Percentiles rank a stretch among this genome's conserved stretches.
These are phyloP conservation scores for Amiota mariae DNA, from an alignment of 2,888 invertebrate genomes.

Conservation along the genomic window DNA sequence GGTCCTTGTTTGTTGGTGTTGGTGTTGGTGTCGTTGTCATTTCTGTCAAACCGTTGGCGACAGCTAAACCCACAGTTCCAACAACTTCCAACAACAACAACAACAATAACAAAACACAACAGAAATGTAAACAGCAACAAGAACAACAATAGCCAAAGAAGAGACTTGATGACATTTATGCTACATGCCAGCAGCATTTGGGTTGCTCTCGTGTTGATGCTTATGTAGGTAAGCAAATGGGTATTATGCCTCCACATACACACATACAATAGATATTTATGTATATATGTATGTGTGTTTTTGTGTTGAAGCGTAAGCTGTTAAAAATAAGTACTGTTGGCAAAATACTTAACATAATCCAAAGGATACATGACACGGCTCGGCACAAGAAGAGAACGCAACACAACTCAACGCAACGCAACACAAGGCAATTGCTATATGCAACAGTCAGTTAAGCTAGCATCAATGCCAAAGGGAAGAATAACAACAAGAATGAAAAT, in stretches of 20 bases:
- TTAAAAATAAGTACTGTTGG: conserved; percentile 51
- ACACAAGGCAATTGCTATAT: conserved; percentile 24
- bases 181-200: conserved; percentile 61
- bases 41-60: conserved; percentile 51
- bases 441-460: conserved; percentile 22
- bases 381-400: conserved; percentile 18
- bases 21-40: conserved; percentile 31
- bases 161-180: conserved; percentile 65
- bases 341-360: conserved; percentile 61
- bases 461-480: conserved; percentile 5
- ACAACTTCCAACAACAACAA: conserved; percentile 39
- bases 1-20: not conserved
- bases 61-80: conserved; percentile 58
- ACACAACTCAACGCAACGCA: conserved; percentile 2
- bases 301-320: conserved; percentile 34
- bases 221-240: not conserved
- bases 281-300: conserved; percentile 32
- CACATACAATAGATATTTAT: too few relatives aligned
- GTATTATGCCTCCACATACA: too few relatives aligned
- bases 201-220: conserved; percentile 33
- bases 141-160: conserved; percentile 38
- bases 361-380: conserved; percentile 41
- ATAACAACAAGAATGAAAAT: conserved; percentile 15
- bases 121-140: conserved; percentile 14
- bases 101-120: conserved; percentile 8